Evolutionary conservation across 2,797 vertebrate genomes (phyloP).

Genomic region (Rhyacichthys aspro): DNA sequence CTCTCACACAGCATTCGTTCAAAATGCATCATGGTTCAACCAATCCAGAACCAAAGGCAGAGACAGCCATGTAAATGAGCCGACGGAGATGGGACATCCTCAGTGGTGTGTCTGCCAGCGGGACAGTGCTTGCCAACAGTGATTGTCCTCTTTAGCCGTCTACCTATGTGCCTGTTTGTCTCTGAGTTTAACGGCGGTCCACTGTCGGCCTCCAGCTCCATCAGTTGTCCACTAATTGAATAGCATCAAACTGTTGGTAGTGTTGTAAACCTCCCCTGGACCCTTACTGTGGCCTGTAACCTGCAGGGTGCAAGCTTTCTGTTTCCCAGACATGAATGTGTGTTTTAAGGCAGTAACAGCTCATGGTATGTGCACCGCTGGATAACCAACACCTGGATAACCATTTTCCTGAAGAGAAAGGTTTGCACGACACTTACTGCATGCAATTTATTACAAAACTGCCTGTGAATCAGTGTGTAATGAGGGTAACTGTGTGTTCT

Average conservation of each 20-base stretch:
- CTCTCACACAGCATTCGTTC: background rate
- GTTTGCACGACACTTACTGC: slow-evolving; percentile 26
- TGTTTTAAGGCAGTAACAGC: slow-evolving; percentile 32
- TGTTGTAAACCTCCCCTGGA: slow-evolving; percentile 56
- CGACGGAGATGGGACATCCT: slow-evolving; percentile 11
- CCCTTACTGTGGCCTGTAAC: slow-evolving; percentile 43
- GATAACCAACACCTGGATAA: slow-evolving; percentile 69
- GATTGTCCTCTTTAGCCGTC: slow-evolving; percentile 19
- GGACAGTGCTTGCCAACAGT: slow-evolving; percentile 36
- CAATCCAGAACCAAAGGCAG: slow-evolving; percentile 12
- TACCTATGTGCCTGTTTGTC: slow-evolving; percentile 40
- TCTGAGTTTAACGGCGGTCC: slow-evolving; percentile 48
- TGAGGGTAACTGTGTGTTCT: slow-evolving; percentile 44
- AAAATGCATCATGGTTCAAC: slow-evolving; percentile 1
- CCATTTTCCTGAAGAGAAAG: slow-evolving; percentile 61
- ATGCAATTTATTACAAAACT: slow-evolving; percentile 44
- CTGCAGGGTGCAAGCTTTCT: slow-evolving; percentile 36
- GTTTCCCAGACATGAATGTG: slow-evolving; percentile 22
- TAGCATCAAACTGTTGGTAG: slow-evolving; percentile 58
- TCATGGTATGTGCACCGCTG: slow-evolving; percentile 47
- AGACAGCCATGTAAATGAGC: slow-evolving; percentile 1
- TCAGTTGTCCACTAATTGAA: slow-evolving; percentile 69
- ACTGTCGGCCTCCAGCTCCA: slow-evolving; percentile 50
- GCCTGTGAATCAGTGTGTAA: slow-evolving; percentile 63
- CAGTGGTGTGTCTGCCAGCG: background rate